Evolutionary conservation across 2,113 vertebrate species (phyloP).

Genomic region (Grammomys surdaster): DNA sequence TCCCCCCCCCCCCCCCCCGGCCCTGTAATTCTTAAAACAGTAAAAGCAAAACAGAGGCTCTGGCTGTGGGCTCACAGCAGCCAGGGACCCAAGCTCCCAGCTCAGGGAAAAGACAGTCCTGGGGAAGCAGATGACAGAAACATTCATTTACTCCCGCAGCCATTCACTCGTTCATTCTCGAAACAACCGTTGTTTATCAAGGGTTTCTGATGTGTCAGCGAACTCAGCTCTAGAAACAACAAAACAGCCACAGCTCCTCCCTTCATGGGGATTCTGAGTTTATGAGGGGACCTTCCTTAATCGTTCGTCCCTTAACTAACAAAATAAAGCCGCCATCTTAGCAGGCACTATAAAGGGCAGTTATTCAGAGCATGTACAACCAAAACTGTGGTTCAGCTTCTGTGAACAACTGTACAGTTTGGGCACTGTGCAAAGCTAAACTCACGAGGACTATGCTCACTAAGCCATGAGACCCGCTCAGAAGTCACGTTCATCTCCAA

Average conservation of each 20-base stretch:
- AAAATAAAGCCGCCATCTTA: conserved; percentile 14
- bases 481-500: background rate
- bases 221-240: conserved; percentile 3
- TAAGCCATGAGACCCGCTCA: background rate
- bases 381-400: background rate
- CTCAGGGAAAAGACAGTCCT: background rate
- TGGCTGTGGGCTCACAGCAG: background rate
- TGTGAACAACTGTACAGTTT: background rate
- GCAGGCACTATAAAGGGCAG: background rate
- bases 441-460: background rate
- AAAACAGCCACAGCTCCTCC: background rate
- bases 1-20: background rate
- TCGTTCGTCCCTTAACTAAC: background rate
- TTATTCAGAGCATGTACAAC: background rate
- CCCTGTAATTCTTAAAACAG: background rate
- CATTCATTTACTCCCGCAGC: background rate
- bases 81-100: background rate
- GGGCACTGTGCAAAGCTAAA: background rate
- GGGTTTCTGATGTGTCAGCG: background rate
- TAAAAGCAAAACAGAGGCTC: background rate
- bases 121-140: background rate
- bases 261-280: background rate
- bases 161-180: background rate
- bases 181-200: conserved; percentile 17
- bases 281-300: conserved; percentile 15